Base-by-base conservation (phyloP, 1,140 invertebrate species). In the Metaphire vulgaris region DNA sequence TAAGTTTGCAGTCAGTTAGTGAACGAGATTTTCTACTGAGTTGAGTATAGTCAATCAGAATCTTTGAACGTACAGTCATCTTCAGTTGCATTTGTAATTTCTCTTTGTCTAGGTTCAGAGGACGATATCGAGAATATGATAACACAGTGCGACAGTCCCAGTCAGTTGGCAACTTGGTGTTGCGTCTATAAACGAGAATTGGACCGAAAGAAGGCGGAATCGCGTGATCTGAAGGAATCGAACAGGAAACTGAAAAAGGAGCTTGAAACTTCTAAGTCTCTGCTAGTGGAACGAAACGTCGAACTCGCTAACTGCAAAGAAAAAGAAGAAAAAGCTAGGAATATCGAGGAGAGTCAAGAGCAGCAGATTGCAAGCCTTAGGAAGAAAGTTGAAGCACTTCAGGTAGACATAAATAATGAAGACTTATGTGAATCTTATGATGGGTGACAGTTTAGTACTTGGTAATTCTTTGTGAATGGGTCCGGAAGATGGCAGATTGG, bases 111-210 rank as follows among this genome's bases (percentile, higher is more conserved):
- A 74, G 72, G 72, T 1, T 41, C 26, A 14, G 72, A 64, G 26
- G 28, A 74, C 16, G 72, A 74, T 6, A 64, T 74, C 26, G 32
- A 74, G 14, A 31, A 64, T 33, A 74, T 74, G 33, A 56, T 74
- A 33, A 6, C 26, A 56, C 66, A 67, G 74, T n/a, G 26, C 33
- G 56, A 16, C 12, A 66, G 68, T 34, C 16, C 32, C 30, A 31
- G 34, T 56, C 74, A 75, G 29, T 30, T 75, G 65, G 56, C 74
- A 26, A 75, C 74, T 6, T 75, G 74, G 74, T 75, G 74, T 32
- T 30, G 64, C n/a, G 66, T 75, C 6, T 28, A 67, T 67, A 56
- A 75, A 66, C 65, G 31, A 21, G 74, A 75, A 69, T 32, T 75
- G 28, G 15, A 32, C 64, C 31, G 16, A 29, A 75, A 75, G 64